These are phyloP conservation scores for Drosophila setifemur DNA, from an alignment of 1,140 invertebrate genomes.

Conservation along the genomic window DNA sequence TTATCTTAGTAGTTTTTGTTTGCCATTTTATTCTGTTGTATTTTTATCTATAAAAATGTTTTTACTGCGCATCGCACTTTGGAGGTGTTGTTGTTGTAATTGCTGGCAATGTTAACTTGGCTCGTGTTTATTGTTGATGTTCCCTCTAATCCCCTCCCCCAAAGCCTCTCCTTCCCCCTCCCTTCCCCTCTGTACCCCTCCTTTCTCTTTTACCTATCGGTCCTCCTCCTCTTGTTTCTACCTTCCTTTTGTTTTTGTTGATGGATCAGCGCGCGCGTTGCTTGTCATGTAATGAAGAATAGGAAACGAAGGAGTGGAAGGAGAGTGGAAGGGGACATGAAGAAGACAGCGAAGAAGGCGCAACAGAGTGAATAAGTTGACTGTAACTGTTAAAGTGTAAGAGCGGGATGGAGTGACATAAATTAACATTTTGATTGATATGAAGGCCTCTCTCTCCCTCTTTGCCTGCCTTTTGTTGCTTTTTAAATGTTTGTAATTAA, in stretches of 20 bases:
- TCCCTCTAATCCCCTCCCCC: background rate
- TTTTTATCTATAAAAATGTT: slow-evolving; percentile 49
- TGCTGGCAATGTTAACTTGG: slow-evolving; percentile 50
- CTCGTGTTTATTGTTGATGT: slow-evolving; percentile 68
- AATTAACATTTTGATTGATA: slow-evolving; percentile 79
- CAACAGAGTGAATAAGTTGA: slow-evolving; percentile 47
- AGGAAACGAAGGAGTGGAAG: too few species aligned
- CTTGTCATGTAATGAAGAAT: slow-evolving; percentile 67
- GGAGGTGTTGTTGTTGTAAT: slow-evolving; percentile 25
- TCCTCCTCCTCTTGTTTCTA: background rate
- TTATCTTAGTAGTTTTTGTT: slow-evolving; percentile 1
- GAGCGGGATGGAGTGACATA: slow-evolving; percentile 34
- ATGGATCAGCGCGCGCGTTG: slow-evolving; percentile 73
- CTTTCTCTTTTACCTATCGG: background rate
- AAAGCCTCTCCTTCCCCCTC: background rate
- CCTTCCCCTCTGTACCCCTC: too few species aligned
- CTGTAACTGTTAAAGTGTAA: slow-evolving; percentile 2
- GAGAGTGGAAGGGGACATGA: background rate
- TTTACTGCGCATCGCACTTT: slow-evolving; percentile 50
- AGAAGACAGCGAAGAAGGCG: slow-evolving; percentile 13
- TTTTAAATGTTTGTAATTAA: slow-evolving; percentile 72
- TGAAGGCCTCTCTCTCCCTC: slow-evolving; percentile 23
- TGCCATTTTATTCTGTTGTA: background rate
- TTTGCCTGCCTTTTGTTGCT: slow-evolving; percentile 21
- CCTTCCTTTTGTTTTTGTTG: slow-evolving; percentile 28